Percentiles rank a stretch among this genome's conserved stretches.
Conservation (phyloP, 2,888 invertebrate species). For the Netelia virgata region DNA sequence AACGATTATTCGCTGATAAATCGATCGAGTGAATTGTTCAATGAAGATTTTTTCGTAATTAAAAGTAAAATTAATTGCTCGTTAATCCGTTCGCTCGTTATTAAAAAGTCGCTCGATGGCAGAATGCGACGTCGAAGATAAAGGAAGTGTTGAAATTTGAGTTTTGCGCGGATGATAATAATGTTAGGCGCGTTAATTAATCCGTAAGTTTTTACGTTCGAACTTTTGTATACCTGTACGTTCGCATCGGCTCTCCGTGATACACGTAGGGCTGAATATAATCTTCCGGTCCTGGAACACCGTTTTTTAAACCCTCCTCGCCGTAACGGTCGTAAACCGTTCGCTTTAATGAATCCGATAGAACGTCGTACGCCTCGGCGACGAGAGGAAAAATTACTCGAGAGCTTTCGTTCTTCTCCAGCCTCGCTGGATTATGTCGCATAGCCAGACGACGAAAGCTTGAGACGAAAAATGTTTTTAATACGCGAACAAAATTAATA, state of each 20-base stretch:
- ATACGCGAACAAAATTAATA: slow-evolving; percentile 45
- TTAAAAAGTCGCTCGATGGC: no score
- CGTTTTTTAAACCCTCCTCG: slow-evolving; percentile 93
- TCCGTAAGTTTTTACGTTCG: background rate
- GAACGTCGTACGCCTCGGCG: slow-evolving; percentile 93
- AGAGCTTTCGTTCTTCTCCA: slow-evolving; percentile 76
- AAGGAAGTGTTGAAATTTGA: no score
- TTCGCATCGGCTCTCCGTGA: slow-evolving; percentile 92
- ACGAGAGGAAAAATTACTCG: slow-evolving; percentile 86
- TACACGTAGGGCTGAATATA: slow-evolving; percentile 92
- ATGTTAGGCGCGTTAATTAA: background rate
- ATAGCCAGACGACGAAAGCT: slow-evolving; percentile 87
- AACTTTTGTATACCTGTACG: slow-evolving; percentile 87
- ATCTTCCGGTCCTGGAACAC: slow-evolving; percentile 89
- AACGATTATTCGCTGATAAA: background rate
- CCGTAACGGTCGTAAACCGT: slow-evolving; percentile 96
- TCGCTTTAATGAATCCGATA: slow-evolving; percentile 88
- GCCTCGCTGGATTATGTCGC: slow-evolving; percentile 87
- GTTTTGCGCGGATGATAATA: no score
- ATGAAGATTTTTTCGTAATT: background rate
- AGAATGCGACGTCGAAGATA: no score
- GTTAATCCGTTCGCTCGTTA: no score
- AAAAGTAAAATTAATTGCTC: no score
- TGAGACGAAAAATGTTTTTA: slow-evolving; percentile 42
- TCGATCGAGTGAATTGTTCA: background rate